A percentile compares a stretch with the other conserved stretches of the same genome.
Evolutionary conservation across 2,888 invertebrate species (phyloP).

Genomic region (Busseola fusca): DNA sequence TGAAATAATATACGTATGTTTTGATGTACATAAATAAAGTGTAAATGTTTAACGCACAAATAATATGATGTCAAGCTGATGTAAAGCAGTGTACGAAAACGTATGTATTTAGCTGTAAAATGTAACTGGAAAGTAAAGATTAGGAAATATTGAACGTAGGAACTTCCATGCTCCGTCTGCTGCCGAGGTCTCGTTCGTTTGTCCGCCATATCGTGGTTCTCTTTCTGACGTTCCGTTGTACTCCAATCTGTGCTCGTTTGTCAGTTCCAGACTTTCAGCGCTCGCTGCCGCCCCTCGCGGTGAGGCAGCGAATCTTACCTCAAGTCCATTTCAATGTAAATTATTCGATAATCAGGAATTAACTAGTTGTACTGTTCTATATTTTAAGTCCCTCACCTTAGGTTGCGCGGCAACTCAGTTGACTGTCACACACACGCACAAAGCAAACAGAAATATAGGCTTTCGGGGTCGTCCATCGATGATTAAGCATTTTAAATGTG

Average conservation of each 20-base stretch:
- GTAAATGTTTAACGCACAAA: slow-evolving; percentile 89
- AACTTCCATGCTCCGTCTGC: slow-evolving; percentile 75
- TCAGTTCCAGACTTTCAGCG: slow-evolving; percentile 35
- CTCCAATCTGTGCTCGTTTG: slow-evolving; percentile 35
- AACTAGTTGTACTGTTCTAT: slow-evolving; percentile 70
- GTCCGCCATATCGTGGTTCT: slow-evolving; percentile 57
- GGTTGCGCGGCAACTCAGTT: slow-evolving; percentile 70
- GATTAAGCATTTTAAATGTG: slow-evolving; percentile 68
- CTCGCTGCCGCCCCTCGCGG: slow-evolving; percentile 50
- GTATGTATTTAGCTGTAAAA: slow-evolving; percentile 86
- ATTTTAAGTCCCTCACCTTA: slow-evolving; percentile 61
- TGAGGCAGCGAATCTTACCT: slow-evolving; percentile 33
- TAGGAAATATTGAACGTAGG: slow-evolving; percentile 79
- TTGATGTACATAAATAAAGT: slow-evolving; percentile 89
- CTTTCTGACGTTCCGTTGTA: slow-evolving; percentile 53
- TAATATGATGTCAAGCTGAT: slow-evolving; percentile 82
- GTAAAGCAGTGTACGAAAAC: slow-evolving; percentile 80
- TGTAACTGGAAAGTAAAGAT: slow-evolving; percentile 77
- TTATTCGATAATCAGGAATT: slow-evolving; percentile 66
- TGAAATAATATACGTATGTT: slow-evolving; percentile 86
- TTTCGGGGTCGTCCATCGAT: slow-evolving; percentile 80
- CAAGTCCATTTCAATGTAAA: slow-evolving; percentile 67
- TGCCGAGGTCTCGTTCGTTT: slow-evolving; percentile 61
- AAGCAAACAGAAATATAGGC: slow-evolving; percentile 73
- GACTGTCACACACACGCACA: slow-evolving; percentile 83